Base-by-base conservation (phyloP, 2,797 vertebrate genomes). In the Rhinoraja longicauda region DNA sequence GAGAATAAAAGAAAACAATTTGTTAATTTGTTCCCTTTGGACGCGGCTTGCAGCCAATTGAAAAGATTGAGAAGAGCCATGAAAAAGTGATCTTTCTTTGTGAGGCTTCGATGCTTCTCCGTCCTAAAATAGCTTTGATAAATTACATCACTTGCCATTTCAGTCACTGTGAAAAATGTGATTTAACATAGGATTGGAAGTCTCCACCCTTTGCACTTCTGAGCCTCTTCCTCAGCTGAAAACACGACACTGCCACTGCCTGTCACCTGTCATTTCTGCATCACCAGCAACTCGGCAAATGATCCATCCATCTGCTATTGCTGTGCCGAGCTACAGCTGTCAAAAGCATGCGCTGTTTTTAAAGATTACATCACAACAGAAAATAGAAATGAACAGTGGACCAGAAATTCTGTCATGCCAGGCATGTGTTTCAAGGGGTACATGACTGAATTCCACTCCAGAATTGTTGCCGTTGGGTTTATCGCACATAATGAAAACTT, bases 271-370 rank as follows among this genome's bases (percentile, higher is more conserved):
- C 90, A 75, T 29, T 39, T 92, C 45, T 39, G 15, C 39, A 92
- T 75, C 70, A n/a, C 70, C 90, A 92, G 39, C 70, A 53, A 53
- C 5, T 29, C 36, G 67, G 70, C 67, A 73, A 75, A 92, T 92
- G 90, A 75, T 92, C 90, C 90, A 75, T 92, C 90, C 90, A 92
- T 92, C 70, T 73, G 90, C 67, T 39, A 92, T 29, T 73, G 39
- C 0, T 53, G 24, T 39, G 15, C 39, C 9, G 24, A 21, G 36
- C 90, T 70, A 57, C 10, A 92, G 90, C 39, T 92, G 90, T 92
- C 70, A 92, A 92, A 72, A n/a, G 90, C 36, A 75, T 53, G 70
- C n/a, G 70, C 21, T 7, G 36, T 72, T 90, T 91, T 92, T 17
- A 15, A 92, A 75, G 24, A 53, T 75, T 92, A 88, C 29, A 29